Conservation (phyloP, 2,888 invertebrate genomes). For the Crocallis elinguaria region DNA sequence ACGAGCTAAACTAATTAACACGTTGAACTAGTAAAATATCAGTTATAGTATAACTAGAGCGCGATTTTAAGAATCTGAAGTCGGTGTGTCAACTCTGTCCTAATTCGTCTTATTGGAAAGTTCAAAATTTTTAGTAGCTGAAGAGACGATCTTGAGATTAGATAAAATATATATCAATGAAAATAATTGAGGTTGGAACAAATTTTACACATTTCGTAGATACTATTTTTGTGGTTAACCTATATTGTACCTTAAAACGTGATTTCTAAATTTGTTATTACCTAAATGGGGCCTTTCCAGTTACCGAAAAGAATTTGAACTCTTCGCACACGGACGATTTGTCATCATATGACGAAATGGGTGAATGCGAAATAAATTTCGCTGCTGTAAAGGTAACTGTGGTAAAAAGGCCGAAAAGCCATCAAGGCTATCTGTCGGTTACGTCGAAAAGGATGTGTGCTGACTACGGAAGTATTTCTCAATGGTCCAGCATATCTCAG, state of each 20-base stretch:
- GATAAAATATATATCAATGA: too few species aligned
- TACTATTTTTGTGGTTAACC: background rate
- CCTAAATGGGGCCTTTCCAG: slow-evolving; percentile 6
- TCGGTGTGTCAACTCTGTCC: too few species aligned
- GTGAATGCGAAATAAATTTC: slow-evolving; percentile 13
- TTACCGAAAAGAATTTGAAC: slow-evolving; percentile 1
- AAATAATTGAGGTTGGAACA: too few species aligned
- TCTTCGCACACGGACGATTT: slow-evolving; percentile 3
- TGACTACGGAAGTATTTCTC: slow-evolving; percentile 8
- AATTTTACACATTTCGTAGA: too few species aligned
- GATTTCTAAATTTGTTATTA: slow-evolving; percentile 9
- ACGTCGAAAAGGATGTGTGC: slow-evolving; percentile 1
- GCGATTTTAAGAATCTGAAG: slow-evolving; percentile 3
- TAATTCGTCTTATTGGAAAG: too few species aligned
- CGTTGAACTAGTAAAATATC: slow-evolving; percentile 9
- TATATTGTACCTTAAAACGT: background rate
- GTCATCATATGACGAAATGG: slow-evolving; percentile 15
- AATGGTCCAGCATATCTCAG: background rate
- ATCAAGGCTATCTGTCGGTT: slow-evolving; percentile 4
- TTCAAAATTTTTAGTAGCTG: too few species aligned
- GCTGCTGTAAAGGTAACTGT: slow-evolving; percentile 7
- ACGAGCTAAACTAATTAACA: background rate
- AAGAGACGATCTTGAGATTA: too few species aligned
- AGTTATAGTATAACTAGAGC: slow-evolving; percentile 16
- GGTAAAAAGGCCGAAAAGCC: too few species aligned